These are phyloP conservation scores for Sipunculus nudus DNA, from an alignment of 2,888 invertebrate genomes.

Conservation along the genomic window DNA sequence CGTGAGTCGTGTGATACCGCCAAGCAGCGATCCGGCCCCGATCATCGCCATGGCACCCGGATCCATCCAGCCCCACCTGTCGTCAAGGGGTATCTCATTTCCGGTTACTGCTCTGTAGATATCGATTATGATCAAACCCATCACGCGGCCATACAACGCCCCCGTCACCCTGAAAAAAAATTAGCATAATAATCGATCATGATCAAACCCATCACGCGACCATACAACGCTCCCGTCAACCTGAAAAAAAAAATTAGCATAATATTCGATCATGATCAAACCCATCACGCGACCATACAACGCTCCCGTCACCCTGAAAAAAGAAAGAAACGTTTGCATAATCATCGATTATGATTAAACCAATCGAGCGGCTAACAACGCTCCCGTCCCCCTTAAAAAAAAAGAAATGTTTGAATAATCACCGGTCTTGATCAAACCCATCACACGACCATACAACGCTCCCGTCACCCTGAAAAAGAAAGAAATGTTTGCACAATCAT, in stretches of 20 bases:
- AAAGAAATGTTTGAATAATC: not conserved
- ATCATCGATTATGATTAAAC: conserved; percentile 24
- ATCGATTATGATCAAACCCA: conserved; percentile 31
- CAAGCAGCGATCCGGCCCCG: conserved; percentile 39
- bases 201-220: conserved; percentile 34
- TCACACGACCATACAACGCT: conserved; percentile 31
- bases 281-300: no score
- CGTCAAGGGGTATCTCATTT: not conserved
- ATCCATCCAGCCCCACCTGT: conserved; percentile 41
- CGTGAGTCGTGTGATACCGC: conserved; percentile 38
- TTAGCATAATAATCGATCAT: conserved; percentile 10
- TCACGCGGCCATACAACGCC: conserved; percentile 32
- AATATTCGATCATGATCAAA: not conserved
- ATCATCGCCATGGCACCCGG: conserved; percentile 40
- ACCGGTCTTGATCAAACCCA: conserved; percentile 30
- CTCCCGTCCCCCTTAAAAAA: conserved; percentile 31
- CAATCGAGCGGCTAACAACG: conserved; percentile 34
- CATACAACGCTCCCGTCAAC: conserved; percentile 34
- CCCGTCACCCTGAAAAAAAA: conserved; percentile 33
- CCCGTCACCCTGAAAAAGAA: conserved; percentile 32
- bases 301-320: conserved; percentile 33
- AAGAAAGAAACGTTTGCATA: no score
- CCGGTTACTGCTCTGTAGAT: conserved; percentile 19
- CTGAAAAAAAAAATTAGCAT: conserved; percentile 16
- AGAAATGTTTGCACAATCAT: not conserved